A percentile compares a stretch with the other conserved stretches of the same genome.
Evolutionary conservation across 2,797 vertebrate species (phyloP).

Genomic region (Sphenopsis melanotis): DNA sequence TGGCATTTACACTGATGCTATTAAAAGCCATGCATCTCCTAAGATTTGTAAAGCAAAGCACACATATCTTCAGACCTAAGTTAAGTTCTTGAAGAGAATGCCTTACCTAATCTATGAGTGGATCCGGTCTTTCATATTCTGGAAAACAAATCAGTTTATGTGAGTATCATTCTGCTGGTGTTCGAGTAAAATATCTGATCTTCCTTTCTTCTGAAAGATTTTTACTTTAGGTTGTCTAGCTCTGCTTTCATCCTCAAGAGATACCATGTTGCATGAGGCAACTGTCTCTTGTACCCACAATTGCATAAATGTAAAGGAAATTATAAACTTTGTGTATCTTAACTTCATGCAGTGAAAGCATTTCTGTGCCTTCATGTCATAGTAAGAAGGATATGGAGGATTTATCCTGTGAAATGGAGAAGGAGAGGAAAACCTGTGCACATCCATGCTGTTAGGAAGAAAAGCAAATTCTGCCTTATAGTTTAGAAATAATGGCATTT

Average conservation of each 20-base stretch:
- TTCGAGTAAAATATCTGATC: constrained; percentile 81
- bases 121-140: constrained; percentile 83
- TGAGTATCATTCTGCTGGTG: constrained; percentile 76
- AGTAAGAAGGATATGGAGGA: not conserved
- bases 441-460: not conserved
- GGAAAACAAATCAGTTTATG: constrained; percentile 83
- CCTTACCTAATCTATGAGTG: constrained; percentile 73
- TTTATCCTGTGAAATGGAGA: not conserved
- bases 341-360: not conserved
- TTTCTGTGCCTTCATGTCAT: not conserved
- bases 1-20: not conserved
- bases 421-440: not conserved
- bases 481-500: not conserved
- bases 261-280: not conserved
- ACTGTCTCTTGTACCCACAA: not conserved
- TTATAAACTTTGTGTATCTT: not conserved
- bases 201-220: constrained; percentile 82
- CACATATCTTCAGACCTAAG: constrained; percentile 78
- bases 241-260: constrained; percentile 77
- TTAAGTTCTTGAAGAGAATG: constrained; percentile 80
- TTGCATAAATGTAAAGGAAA: not conserved
- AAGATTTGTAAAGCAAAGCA: not conserved
- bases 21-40: not conserved
- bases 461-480: not conserved
- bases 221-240: constrained; percentile 75